These are phyloP conservation scores for Syrmaticus mikado DNA, from an alignment of 2,113 vertebrate genomes.

Conservation along the genomic window DNA sequence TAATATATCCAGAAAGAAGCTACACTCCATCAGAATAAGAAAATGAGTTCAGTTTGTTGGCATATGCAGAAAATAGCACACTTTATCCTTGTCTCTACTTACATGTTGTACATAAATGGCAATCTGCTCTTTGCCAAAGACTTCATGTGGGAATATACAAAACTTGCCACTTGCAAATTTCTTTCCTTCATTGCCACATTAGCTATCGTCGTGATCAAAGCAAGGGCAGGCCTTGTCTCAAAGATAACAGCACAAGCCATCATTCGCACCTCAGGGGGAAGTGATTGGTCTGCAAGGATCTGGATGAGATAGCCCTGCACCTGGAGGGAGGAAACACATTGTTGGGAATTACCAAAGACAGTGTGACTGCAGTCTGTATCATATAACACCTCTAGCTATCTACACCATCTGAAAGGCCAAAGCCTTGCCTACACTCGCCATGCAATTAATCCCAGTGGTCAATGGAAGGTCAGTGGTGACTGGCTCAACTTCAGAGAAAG, in stretches of 20 bases:
- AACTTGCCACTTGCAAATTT: conserved; percentile 84
- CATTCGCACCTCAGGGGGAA: conserved; percentile 82
- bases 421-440: neutral
- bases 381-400: neutral
- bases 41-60: neutral
- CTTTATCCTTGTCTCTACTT: conserved; percentile 52
- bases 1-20: neutral
- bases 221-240: conserved; percentile 80
- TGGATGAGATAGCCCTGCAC: conserved; percentile 83
- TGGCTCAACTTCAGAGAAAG: neutral
- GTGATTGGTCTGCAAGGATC: conserved; percentile 78
- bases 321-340: conserved; percentile 59
- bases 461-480: neutral
- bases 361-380: neutral
- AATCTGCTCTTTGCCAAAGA: conserved; percentile 78
- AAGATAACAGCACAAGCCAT: conserved; percentile 83
- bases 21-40: neutral
- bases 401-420: neutral
- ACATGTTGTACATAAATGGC: conserved; percentile 76
- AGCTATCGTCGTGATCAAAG: conserved; percentile 78
- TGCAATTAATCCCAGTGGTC: neutral
- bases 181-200: conserved; percentile 77
- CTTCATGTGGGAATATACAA: conserved; percentile 86
- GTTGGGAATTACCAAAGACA: neutral
- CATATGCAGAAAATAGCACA: neutral